Conservation (phyloP, 2,113 vertebrate genomes). For the Scopus umbretta region DNA sequence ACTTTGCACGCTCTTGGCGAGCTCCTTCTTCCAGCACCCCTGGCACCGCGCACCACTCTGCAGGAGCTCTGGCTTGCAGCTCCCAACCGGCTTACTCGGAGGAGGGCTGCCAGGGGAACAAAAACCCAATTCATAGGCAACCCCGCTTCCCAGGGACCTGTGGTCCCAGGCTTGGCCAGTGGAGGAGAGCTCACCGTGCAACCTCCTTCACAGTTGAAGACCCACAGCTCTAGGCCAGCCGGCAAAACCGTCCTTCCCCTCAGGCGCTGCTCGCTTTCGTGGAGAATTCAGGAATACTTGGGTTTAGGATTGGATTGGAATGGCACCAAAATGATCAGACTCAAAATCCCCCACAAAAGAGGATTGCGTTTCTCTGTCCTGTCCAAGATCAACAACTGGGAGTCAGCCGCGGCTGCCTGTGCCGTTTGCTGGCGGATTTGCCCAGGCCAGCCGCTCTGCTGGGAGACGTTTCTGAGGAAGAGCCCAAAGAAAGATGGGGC, state of each 20-base stretch:
- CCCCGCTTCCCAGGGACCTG: neutral
- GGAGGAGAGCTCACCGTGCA: neutral
- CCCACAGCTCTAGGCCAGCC: neutral
- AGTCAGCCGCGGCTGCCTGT: neutral
- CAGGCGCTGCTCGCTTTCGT: neutral
- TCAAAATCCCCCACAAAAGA: neutral
- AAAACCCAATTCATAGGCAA: neutral
- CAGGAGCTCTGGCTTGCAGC: neutral
- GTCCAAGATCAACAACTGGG: slow-evolving; percentile 13
- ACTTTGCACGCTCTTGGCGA: rapidly evolving
- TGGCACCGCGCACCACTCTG: rapidly evolving
- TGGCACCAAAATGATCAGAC: neutral
- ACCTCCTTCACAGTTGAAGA: neutral
- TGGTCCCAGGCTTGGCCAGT: neutral
- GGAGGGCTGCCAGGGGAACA: neutral
- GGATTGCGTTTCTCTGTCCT: neutral
- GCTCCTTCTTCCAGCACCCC: neutral
- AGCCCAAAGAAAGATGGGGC: neutral
- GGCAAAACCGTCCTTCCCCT: neutral
- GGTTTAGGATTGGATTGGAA: slow-evolving; percentile 12
- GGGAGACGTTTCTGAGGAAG: neutral
- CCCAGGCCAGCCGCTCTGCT: rapidly evolving
- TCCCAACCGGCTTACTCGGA: neutral
- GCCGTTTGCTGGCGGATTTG: neutral
- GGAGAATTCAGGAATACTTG: neutral